Evolutionary conservation across 2,113 vertebrate genomes (phyloP).

Genomic region (Stercorarius parasiticus): DNA sequence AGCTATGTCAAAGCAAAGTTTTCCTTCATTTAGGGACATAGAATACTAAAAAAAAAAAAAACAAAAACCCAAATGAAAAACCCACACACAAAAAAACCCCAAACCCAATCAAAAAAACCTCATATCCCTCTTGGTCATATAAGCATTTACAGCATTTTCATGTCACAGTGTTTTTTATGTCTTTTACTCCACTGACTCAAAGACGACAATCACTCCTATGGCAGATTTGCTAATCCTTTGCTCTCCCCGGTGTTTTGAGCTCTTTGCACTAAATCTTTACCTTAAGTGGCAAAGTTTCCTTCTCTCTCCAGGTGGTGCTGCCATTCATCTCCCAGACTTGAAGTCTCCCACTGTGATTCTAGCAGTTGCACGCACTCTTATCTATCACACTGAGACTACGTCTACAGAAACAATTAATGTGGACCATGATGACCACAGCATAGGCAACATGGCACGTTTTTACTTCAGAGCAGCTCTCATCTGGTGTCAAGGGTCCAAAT

Average conservation of each 20-base stretch:
- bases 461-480: neutral
- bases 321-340: neutral
- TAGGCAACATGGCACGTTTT: neutral
- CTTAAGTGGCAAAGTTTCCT: neutral
- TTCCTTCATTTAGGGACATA: neutral
- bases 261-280: conserved; percentile 4
- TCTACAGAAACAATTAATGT: neutral
- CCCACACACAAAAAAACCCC: too few relatives aligned
- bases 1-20: neutral
- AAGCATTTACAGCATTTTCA: neutral
- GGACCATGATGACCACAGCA: neutral
- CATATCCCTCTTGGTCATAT: neutral
- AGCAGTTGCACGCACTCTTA: neutral
- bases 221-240: neutral
- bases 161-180: neutral
- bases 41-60: neutral
- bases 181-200: neutral
- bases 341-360: neutral
- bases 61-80: neutral
- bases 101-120: neutral
- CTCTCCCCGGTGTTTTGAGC: neutral
- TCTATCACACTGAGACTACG: neutral
- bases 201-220: neutral
- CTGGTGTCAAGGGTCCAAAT: neutral
- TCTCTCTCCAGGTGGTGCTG: neutral